Percentiles rank a stretch among this genome's conserved stretches.
phyloP scores from a whole-genome alignment of 92 coral and sea anemone species.

The Umimayanthus kanabou region DNA sequence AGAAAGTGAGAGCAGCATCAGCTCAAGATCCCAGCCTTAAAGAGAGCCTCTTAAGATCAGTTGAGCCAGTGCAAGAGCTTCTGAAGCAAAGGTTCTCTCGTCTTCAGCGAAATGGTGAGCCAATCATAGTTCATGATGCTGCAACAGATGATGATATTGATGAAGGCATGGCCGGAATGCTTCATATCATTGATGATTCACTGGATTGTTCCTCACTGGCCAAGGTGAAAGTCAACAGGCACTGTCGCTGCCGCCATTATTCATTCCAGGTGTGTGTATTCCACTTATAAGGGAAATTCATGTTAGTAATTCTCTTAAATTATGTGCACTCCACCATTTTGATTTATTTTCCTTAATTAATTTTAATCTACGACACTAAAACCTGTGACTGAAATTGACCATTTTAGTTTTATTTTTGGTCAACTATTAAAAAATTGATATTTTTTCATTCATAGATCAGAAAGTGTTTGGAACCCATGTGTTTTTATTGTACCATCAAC shows the following conservation, averaged over 20 bases:
- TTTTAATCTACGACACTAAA: too few relatives aligned
- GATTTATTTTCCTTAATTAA: too few relatives aligned
- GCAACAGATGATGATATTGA: conserved; percentile 39
- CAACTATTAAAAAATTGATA: background rate
- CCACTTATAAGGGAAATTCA: background rate
- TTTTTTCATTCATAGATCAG: conserved; percentile 7
- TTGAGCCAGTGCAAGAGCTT: conserved; percentile 28
- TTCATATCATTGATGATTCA: conserved; percentile 3
- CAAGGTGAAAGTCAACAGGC: background rate
- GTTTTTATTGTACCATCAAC: background rate
- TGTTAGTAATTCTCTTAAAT: background rate
- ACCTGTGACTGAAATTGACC: background rate
- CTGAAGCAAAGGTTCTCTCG: conserved; percentile 46
- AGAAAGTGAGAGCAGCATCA: conserved; percentile 36
- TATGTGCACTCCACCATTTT: too few relatives aligned
- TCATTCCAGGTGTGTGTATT: conserved; percentile 36
- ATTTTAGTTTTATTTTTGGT: background rate
- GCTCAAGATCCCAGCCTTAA: conserved; percentile 28
- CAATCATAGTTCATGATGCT: conserved; percentile 19
- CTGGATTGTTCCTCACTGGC: background rate
- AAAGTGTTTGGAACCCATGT: background rate
- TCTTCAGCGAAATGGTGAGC: conserved; percentile 37
- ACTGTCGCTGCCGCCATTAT: conserved; percentile 54
- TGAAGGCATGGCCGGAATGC: conserved; percentile 20
- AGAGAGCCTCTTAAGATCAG: conserved; percentile 29